Evolutionary conservation across 2,797 vertebrate genomes (phyloP).

Genomic region (Sphaeramia orbicularis): DNA sequence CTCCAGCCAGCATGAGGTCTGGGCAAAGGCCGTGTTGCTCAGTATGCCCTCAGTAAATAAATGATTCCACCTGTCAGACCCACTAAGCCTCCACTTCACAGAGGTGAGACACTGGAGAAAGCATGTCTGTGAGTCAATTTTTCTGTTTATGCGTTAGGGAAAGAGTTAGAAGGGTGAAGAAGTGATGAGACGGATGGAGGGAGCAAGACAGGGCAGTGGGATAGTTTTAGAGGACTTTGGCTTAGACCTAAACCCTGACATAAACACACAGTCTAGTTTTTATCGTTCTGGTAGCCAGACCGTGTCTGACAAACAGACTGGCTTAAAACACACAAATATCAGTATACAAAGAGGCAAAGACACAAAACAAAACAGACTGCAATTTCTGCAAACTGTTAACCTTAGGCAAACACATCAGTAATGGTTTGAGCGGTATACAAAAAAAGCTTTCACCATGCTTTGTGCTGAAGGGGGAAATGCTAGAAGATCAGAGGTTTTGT

Average conservation of each 20-base stretch:
- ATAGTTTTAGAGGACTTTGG: slow-evolving; percentile 14
- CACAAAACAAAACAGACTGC: neutral
- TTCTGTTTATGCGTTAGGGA: neutral
- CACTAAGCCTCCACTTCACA: slow-evolving; percentile 57
- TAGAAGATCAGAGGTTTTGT: slow-evolving; percentile 27
- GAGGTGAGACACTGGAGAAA: slow-evolving; percentile 9
- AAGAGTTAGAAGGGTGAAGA: neutral
- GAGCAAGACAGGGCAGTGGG: slow-evolving; percentile 5
- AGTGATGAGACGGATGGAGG: neutral
- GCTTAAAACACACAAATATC: slow-evolving; percentile 6
- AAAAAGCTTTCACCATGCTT: slow-evolving; percentile 31
- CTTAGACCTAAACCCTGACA: slow-evolving; percentile 34
- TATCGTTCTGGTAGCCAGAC: slow-evolving; percentile 44
- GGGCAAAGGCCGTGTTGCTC: slow-evolving; percentile 55
- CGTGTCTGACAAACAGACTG: slow-evolving; percentile 35
- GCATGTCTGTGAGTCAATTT: slow-evolving; percentile 22
- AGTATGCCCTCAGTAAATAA: slow-evolving; percentile 71
- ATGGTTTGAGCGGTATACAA: slow-evolving; percentile 21
- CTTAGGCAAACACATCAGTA: slow-evolving; percentile 16
- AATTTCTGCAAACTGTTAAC: slow-evolving; percentile 14
- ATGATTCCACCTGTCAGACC: slow-evolving; percentile 74
- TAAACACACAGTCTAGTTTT: slow-evolving; percentile 31
- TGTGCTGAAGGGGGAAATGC: slow-evolving; percentile 17
- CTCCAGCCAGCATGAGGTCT: slow-evolving; percentile 54
- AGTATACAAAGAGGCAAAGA: neutral